phyloP scores from a whole-genome alignment of 2,113 vertebrate species.

The Paratilapia polleni region DNA sequence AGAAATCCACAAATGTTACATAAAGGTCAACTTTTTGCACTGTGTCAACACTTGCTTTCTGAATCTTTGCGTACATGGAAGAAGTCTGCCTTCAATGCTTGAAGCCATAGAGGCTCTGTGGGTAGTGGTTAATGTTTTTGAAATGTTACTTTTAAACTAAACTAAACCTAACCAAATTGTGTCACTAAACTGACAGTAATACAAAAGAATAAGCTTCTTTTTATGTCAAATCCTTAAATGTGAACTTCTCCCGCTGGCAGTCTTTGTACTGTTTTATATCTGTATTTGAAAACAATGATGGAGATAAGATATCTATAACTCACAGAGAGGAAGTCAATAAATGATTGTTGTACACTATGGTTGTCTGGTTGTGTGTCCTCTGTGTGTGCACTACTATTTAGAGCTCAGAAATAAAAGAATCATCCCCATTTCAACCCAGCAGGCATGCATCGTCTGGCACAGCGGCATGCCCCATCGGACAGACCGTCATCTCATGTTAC shows the following conservation, averaged over 20 bases:
- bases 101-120: background rate
- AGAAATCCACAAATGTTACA: conserved; percentile 31
- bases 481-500: conserved; percentile 56
- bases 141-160: background rate
- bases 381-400: background rate
- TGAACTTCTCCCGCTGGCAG: background rate
- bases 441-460: conserved; percentile 17
- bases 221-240: background rate
- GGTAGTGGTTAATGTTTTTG: background rate
- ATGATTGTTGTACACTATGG: background rate
- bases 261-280: background rate
- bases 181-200: background rate
- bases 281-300: background rate
- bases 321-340: background rate
- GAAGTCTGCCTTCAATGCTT: background rate
- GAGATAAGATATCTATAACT: background rate
- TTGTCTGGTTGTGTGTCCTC: background rate
- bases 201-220: background rate
- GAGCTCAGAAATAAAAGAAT: conserved; percentile 11
- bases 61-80: background rate
- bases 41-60: background rate
- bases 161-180: background rate
- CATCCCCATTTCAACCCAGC: background rate
- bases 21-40: conserved; percentile 15
- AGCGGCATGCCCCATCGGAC: conserved; percentile 3